Evolutionary conservation across 2,113 vertebrate species (phyloP).

Genomic region (Cygnus buccinator): DNA sequence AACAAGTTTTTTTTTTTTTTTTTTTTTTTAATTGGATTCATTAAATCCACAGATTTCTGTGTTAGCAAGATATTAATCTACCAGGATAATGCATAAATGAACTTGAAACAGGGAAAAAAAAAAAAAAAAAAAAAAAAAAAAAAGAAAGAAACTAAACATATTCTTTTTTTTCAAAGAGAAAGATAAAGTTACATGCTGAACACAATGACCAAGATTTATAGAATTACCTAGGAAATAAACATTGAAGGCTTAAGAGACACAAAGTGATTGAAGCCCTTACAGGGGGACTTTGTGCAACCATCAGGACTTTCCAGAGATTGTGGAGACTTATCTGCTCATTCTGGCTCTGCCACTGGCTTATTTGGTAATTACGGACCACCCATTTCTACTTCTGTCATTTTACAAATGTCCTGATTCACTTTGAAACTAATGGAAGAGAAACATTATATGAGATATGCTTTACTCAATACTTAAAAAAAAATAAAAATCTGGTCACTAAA

Average conservation of each 20-base stretch:
- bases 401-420: background rate
- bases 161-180: background rate
- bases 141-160: background rate
- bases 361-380: background rate
- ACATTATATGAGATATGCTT: background rate
- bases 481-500: background rate
- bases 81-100: background rate
- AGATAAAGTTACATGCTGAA: background rate
- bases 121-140: background rate
- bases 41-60: background rate
- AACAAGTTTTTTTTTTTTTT: background rate
- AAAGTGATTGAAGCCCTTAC: background rate
- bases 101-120: accelerated
- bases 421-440: background rate
- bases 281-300: background rate
- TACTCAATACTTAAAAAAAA: background rate
- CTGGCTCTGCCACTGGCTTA: background rate
- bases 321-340: background rate
- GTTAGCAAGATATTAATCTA: background rate
- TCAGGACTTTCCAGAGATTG: background rate
- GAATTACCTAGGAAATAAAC: background rate
- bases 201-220: background rate
- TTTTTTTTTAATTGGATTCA: background rate
- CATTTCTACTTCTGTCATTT: background rate
- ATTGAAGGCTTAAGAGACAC: background rate